A percentile compares a stretch with the other conserved stretches of the same genome.
Conservation (phyloP, 2,113 vertebrate species). For the Tursiops truncatus region DNA sequence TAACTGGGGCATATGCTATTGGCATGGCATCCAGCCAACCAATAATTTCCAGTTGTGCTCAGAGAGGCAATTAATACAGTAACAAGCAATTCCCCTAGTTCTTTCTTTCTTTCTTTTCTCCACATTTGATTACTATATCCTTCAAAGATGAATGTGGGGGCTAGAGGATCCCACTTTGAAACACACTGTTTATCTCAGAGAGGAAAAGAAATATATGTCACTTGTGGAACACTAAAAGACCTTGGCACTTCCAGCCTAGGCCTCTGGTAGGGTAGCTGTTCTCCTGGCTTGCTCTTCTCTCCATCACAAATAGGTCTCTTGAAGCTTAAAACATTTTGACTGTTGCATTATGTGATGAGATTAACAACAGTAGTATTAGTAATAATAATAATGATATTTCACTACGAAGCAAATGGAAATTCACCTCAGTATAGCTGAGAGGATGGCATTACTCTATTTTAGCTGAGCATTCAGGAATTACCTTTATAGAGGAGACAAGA, state of each 20-base stretch:
- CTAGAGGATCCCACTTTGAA: not conserved
- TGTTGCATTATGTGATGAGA: not conserved
- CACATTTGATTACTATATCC: not conserved
- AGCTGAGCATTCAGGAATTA: not conserved
- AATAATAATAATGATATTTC: not conserved
- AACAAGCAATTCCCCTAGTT: not conserved
- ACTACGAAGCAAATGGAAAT: not conserved
- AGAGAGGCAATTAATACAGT: not conserved
- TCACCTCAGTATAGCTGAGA: not conserved
- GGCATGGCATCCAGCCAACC: not conserved
- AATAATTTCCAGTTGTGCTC: not conserved
- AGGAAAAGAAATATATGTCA: constrained; percentile 9
- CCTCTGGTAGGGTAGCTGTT: not conserved
- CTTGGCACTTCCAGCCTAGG: not conserved
- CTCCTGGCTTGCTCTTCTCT: not conserved
- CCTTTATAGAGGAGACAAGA: not conserved
- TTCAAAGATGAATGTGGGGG: constrained; percentile 5
- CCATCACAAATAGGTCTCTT: not conserved
- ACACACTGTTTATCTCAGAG: constrained; percentile 25
- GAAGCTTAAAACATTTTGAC: not conserved
- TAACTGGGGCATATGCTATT: not conserved
- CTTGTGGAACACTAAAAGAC: not conserved
- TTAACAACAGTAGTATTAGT: not conserved
- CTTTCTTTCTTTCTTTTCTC: not conserved
- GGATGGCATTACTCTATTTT: not conserved